Percentiles rank a stretch among this genome's conserved stretches.
phyloP scores from a whole-genome alignment of 2,113 vertebrate species.

The Gasterosteus aculeatus region DNA sequence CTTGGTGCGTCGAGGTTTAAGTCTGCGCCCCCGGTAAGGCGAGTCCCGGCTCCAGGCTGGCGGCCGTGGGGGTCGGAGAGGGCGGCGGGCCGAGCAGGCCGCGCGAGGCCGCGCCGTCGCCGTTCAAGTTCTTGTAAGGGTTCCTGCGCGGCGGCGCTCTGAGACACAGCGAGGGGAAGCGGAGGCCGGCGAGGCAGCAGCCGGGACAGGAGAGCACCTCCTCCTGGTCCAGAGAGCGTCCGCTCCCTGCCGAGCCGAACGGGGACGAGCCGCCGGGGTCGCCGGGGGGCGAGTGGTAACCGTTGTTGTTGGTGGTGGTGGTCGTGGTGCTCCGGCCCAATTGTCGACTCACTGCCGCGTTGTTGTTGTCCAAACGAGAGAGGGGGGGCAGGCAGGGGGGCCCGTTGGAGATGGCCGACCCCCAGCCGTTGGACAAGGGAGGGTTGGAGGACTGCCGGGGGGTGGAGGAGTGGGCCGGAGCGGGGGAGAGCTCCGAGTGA shows the following conservation, averaged over 20 bases:
- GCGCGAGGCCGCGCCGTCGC: conserved; percentile 73
- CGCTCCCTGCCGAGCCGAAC: conserved; percentile 71
- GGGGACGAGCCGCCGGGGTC: conserved; percentile 62
- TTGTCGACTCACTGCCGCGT: conserved; percentile 81
- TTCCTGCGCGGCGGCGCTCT: conserved; percentile 74
- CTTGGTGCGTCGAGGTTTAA: conserved; percentile 73
- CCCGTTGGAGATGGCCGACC: conserved; percentile 72
- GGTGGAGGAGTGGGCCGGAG: conserved; percentile 46
- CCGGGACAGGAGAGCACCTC: conserved; percentile 90
- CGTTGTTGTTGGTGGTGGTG: conserved; percentile 64
- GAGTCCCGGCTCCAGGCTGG: conserved; percentile 81
- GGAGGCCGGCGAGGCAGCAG: conserved; percentile 90
- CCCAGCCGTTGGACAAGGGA: conserved; percentile 79
- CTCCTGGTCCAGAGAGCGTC: conserved; percentile 83
- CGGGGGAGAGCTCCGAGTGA: conserved; percentile 42
- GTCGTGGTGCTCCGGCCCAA: conserved; percentile 75
- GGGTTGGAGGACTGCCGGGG: conserved; percentile 68
- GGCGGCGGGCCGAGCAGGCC: conserved; percentile 73
- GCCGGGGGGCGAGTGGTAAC: conserved; percentile 61
- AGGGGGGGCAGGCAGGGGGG: conserved; percentile 78
- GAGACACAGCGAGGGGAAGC: conserved; percentile 88
- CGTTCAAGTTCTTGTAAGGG: conserved; percentile 91
- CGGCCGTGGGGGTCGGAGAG: conserved; percentile 67
- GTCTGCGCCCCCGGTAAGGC: conserved; percentile 87
- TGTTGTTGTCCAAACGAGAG: conserved; percentile 83